Evolutionary conservation across 2,888 invertebrate genomes (phyloP).

Genomic region (Mactromeris polynyma): DNA sequence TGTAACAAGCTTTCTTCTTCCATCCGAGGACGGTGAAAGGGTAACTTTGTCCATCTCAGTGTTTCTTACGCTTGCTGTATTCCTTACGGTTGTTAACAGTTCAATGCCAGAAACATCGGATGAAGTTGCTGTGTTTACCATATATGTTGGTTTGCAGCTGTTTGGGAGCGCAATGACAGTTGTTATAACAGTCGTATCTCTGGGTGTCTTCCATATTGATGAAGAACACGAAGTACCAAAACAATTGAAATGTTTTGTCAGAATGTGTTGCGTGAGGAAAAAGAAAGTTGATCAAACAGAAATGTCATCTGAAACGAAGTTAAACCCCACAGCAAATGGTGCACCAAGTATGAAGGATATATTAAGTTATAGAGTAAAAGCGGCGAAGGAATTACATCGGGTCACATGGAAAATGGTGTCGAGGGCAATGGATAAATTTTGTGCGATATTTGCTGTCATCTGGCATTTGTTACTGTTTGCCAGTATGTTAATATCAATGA

Average conservation of each 20-base stretch:
- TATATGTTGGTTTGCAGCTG: constrained; percentile 67
- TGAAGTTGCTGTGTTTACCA: constrained; percentile 65
- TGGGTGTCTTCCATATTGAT: constrained; percentile 57
- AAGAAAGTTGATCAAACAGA: not conserved
- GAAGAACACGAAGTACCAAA: not conserved
- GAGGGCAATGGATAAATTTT: constrained; percentile 59
- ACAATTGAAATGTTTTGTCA: not conserved
- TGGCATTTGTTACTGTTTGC: constrained; percentile 53
- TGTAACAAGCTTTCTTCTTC: constrained; percentile 58
- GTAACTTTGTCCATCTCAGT: constrained; percentile 57
- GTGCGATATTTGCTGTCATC: constrained; percentile 49
- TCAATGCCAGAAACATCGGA: constrained; percentile 71
- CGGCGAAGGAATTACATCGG: not conserved
- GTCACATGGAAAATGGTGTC: constrained; percentile 65
- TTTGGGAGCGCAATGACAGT: constrained; percentile 67
- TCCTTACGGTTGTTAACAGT: constrained; percentile 66
- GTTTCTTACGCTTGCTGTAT: constrained; percentile 71
- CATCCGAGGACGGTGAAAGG: constrained; percentile 57
- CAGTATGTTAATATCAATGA: constrained; percentile 25
- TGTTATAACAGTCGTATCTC: constrained; percentile 64
- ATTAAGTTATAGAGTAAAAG: not conserved
- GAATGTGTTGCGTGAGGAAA: constrained; percentile 17
- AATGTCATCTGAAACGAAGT: not conserved
- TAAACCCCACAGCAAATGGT: not conserved
- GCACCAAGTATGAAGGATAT: not conserved